Evolutionary conservation across 1,140 invertebrate species (phyloP).

Genomic region (Leptonema lineaticorne): DNA sequence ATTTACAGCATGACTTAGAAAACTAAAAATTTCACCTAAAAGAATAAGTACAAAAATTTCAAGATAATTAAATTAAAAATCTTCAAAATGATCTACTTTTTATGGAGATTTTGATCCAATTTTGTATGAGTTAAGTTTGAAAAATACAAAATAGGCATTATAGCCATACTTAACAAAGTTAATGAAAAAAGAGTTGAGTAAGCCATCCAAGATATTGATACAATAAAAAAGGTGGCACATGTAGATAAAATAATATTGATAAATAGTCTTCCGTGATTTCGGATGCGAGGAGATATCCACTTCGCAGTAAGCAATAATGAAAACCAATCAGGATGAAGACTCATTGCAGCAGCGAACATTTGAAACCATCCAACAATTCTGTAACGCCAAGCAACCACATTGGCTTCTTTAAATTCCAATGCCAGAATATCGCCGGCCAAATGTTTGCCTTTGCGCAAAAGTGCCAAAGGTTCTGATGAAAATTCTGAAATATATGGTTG

Average conservation of each 20-base stretch:
- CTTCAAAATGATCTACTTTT: too few species aligned
- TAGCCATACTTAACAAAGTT: too few species aligned
- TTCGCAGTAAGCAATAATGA: slow-evolving; percentile 49
- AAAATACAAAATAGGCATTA: too few species aligned
- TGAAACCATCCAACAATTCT: slow-evolving; percentile 52
- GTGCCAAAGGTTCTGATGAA: slow-evolving; percentile 49
- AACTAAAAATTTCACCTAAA: too few species aligned
- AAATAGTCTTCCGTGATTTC: slow-evolving; percentile 49
- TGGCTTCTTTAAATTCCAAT: slow-evolving; percentile 49
- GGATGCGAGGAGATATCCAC: slow-evolving; percentile 50
- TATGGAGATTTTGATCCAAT: too few species aligned
- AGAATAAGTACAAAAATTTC: too few species aligned
- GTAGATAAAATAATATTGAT: slow-evolving; percentile 50
- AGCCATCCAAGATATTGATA: slow-evolving; percentile 53
- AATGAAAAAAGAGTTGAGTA: slow-evolving; percentile 30
- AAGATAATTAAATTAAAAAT: too few species aligned
- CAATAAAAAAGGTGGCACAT: slow-evolving; percentile 51
- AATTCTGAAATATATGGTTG: slow-evolving; percentile 66
- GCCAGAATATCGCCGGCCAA: slow-evolving; percentile 49
- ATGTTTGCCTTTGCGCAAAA: slow-evolving; percentile 53
- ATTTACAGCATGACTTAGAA: too few species aligned
- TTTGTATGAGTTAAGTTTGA: too few species aligned
- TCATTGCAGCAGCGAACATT: slow-evolving; percentile 56
- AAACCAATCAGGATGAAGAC: slow-evolving; percentile 55
- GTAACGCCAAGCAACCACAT: slow-evolving; percentile 54